Percentiles rank a stretch among this genome's conserved stretches.
Conservation (phyloP, 2,888 invertebrate genomes). For the Bellardia pandia region DNA sequence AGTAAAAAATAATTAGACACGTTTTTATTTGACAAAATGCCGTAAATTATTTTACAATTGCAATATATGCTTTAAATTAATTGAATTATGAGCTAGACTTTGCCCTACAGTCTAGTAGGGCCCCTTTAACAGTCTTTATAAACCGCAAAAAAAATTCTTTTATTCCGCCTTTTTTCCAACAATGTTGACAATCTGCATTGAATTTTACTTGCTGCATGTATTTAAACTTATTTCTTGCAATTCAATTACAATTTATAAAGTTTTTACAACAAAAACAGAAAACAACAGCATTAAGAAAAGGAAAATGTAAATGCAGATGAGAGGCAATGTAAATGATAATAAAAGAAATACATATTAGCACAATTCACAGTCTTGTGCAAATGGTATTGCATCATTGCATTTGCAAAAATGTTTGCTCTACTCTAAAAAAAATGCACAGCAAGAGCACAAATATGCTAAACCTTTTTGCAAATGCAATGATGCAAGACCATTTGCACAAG, state of each 20-base stretch:
- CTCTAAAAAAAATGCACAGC: too few relatives aligned
- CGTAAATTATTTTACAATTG: too few relatives aligned
- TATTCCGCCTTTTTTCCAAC: background rate
- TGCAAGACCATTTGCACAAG: background rate
- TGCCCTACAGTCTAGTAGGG: too few relatives aligned
- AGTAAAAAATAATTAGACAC: too few relatives aligned
- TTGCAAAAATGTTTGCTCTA: too few relatives aligned
- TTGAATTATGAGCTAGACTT: background rate
- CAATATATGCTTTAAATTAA: too few relatives aligned
- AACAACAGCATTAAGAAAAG: background rate
- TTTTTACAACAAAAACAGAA: conserved; percentile 18
- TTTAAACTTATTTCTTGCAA: conserved; percentile 47
- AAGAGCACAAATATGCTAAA: too few relatives aligned
- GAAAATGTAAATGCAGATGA: conserved; percentile 21
- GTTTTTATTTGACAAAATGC: too few relatives aligned
- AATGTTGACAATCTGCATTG: conserved; percentile 39
- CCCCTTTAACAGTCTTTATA: background rate
- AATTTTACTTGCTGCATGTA: conserved; percentile 30
- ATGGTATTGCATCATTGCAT: too few relatives aligned
- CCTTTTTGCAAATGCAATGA: conserved; percentile 31
- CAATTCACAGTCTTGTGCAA: too few relatives aligned
- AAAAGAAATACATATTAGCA: too few relatives aligned
- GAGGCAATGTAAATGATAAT: too few relatives aligned
- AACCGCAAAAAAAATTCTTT: background rate
- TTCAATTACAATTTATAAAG: conserved; percentile 60